A percentile compares a stretch with the other conserved stretches of the same genome.
These are phyloP conservation scores for Nesogale talazaci DNA, from an alignment of 2,113 vertebrate species.

Conservation along the genomic window DNA sequence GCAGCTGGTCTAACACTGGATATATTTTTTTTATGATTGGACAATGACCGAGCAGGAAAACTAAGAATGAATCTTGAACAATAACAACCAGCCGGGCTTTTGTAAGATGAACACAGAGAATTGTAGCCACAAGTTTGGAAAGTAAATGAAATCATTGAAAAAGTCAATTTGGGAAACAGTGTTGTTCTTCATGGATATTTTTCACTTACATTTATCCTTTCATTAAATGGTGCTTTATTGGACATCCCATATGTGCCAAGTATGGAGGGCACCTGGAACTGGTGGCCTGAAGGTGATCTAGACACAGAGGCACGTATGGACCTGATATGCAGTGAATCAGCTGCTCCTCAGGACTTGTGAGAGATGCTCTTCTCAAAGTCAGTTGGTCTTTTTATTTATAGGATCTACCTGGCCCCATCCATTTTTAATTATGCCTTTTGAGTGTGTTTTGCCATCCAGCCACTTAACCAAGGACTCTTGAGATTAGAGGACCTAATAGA, in stretches of 20 bases:
- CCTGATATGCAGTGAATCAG: no score
- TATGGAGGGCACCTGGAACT: neutral
- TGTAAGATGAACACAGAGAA: neutral
- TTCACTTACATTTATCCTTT: neutral
- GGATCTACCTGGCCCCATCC: neutral
- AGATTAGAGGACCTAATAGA: neutral
- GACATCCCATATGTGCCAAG: neutral
- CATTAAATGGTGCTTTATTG: neutral
- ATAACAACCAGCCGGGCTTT: neutral
- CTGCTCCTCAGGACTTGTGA: neutral
- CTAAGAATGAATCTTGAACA: neutral
- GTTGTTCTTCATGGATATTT: neutral
- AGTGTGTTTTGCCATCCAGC: conserved; percentile 7
- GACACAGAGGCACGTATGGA: neutral
- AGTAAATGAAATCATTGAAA: neutral
- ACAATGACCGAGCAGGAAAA: conserved; percentile 7
- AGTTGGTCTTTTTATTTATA: neutral
- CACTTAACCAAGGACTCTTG: neutral
- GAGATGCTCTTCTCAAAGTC: neutral
- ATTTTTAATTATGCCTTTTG: conserved; percentile 16
- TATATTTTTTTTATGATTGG: conserved; percentile 25
- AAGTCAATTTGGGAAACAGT: neutral
- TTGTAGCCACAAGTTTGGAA: neutral
- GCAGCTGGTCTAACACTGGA: neutral
- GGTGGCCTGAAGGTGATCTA: neutral